These are phyloP conservation scores for Heliconius eleuchia DNA, from an alignment of 1,140 invertebrate species.

Conservation along the genomic window DNA sequence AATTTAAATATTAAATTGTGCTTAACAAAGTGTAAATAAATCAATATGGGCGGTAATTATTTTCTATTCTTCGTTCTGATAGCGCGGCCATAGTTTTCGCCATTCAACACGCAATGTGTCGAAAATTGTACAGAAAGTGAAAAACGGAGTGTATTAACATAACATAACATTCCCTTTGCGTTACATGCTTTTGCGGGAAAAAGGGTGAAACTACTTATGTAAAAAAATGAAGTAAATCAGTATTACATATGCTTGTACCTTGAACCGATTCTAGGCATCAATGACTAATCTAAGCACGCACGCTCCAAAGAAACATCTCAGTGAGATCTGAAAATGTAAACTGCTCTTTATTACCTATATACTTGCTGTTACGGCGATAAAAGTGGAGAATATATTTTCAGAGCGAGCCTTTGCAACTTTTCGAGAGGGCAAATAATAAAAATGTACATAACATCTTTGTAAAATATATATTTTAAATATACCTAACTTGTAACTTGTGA, in stretches of 20 bases:
- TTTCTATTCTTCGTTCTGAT: too few relatives aligned
- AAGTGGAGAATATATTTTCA: not conserved
- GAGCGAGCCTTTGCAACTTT: not conserved
- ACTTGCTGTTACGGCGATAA: constrained; percentile 4
- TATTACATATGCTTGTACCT: not conserved
- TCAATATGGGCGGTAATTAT: too few relatives aligned
- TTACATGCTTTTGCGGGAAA: not conserved
- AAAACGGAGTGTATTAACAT: too few relatives aligned
- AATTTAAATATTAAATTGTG: too few relatives aligned
- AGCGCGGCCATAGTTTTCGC: too few relatives aligned
- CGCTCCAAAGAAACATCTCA: constrained; percentile 36
- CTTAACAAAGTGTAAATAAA: too few relatives aligned
- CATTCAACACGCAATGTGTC: too few relatives aligned
- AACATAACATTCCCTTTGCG: too few relatives aligned
- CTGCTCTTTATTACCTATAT: constrained; percentile 27
- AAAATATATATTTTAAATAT: not conserved
- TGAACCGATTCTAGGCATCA: not conserved
- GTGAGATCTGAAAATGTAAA: constrained; percentile 33
- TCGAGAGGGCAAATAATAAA: not conserved
- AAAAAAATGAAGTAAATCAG: not conserved
- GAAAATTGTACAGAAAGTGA: too few relatives aligned
- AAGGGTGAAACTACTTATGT: not conserved
- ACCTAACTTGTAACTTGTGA: too few relatives aligned
- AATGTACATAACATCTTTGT: not conserved
- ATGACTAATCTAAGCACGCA: constrained; percentile 23